These are phyloP conservation scores for Germaria angustata DNA, from an alignment of 2,888 invertebrate genomes.

Conservation along the genomic window DNA sequence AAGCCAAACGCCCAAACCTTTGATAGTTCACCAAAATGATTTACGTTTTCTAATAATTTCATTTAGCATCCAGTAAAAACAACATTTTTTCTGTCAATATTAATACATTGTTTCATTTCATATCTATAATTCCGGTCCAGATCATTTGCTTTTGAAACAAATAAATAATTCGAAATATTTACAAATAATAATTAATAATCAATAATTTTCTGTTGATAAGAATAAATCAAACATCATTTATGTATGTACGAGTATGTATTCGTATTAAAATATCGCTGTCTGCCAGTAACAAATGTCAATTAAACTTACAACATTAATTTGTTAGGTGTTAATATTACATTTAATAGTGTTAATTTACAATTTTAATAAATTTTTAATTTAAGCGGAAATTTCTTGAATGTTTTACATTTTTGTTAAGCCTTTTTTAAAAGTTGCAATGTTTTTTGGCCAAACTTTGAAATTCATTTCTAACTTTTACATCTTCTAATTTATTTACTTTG, in stretches of 20 bases:
- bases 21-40: too few species aligned
- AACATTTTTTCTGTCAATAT: not conserved
- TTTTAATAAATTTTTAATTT: too few species aligned
- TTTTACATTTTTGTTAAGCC: too few species aligned
- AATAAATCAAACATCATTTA: too few species aligned
- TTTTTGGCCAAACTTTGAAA: not conserved
- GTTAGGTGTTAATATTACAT: not conserved
- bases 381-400: not conserved
- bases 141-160: not conserved
- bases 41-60: too few species aligned
- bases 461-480: too few species aligned
- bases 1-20: too few species aligned
- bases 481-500: too few species aligned
- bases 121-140: not conserved
- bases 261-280: slow-evolving; percentile 1
- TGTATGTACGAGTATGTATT: too few species aligned
- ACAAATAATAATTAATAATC: not conserved
- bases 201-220: slow-evolving; percentile 4
- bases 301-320: not conserved
- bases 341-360: too few species aligned
- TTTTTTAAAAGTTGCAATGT: not conserved
- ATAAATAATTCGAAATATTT: too few species aligned
- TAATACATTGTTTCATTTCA: not conserved
- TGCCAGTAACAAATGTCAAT: not conserved
- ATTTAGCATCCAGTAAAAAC: not conserved